Percentiles rank a stretch among this genome's conserved stretches.
Evolutionary conservation across 1,140 invertebrate genomes (phyloP).

Genomic region (Thaumatotibia leucotreta): DNA sequence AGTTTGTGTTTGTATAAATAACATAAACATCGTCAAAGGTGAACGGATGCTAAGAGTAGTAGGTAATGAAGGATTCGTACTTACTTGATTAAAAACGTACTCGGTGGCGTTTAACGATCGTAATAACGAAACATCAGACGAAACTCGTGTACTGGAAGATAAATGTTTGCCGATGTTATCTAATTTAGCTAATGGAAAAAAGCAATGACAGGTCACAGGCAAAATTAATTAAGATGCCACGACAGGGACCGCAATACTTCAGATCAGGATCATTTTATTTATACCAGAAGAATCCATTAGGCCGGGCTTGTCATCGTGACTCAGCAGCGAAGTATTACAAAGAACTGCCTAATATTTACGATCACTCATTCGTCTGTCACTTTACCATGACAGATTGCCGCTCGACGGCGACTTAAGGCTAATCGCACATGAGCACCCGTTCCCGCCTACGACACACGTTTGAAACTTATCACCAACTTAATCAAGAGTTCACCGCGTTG

Average conservation of each 20-base stretch:
- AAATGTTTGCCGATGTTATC: constrained; percentile 39
- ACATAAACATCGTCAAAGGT: neutral
- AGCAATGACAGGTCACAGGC: neutral
- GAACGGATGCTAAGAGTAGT: neutral
- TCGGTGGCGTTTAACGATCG: constrained; percentile 2
- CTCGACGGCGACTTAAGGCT: constrained; percentile 3
- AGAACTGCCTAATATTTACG: constrained; percentile 47
- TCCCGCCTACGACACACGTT: constrained; percentile 1
- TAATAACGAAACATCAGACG: neutral
- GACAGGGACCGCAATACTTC: constrained; percentile 4
- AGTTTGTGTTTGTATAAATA: no score
- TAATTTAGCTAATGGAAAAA: constrained; percentile 53
- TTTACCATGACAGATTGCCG: constrained; percentile 46
- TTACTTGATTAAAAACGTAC: constrained; percentile 7
- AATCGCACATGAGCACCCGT: constrained; percentile 13
- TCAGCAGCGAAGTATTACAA: constrained; percentile 32
- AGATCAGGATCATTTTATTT: constrained; percentile 42
- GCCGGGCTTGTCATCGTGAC: constrained; percentile 41
- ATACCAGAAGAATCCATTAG: constrained; percentile 50
- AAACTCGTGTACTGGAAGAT: neutral
- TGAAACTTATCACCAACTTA: constrained; percentile 9
- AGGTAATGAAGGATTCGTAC: neutral
- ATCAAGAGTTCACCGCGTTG: neutral
- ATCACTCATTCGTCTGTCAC: constrained; percentile 55
- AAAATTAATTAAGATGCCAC: constrained; percentile 15